These are phyloP conservation scores for Callipepla squamata DNA, from an alignment of 2,113 vertebrate genomes.

Conservation along the genomic window DNA sequence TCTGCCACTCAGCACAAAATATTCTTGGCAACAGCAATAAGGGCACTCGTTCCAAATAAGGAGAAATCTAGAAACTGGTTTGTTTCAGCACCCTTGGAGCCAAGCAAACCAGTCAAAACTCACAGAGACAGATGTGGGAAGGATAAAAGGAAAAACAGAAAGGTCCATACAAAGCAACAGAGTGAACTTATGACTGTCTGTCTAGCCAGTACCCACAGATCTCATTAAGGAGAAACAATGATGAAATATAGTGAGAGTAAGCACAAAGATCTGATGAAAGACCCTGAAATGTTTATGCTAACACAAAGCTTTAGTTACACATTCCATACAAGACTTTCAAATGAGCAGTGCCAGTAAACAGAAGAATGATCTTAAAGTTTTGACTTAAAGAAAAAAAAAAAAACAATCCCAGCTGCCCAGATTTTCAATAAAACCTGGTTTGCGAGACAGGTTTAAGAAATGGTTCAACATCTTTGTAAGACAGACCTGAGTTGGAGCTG, in stretches of 20 bases:
- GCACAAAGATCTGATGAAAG: neutral
- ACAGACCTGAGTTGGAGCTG: rapidly evolving
- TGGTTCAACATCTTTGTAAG: neutral
- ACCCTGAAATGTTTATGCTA: neutral
- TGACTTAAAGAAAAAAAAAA: neutral
- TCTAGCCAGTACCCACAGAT: neutral
- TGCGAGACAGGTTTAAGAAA: neutral
- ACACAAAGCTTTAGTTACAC: neutral
- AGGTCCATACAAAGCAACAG: neutral
- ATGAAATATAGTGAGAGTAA: neutral
- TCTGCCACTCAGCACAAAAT: neutral
- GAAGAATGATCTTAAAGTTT: neutral
- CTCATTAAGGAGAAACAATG: neutral
- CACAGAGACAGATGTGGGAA: rapidly evolving
- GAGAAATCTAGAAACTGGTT: neutral
- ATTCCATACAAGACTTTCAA: neutral
- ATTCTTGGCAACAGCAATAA: conserved; percentile 22
- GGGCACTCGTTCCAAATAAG: conserved; percentile 1
- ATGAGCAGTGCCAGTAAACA: neutral
- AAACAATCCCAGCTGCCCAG: rapidly evolving
- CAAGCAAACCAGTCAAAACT: neutral
- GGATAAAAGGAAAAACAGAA: neutral
- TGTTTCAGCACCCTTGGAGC: neutral
- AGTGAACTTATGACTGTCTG: conserved; percentile 38
- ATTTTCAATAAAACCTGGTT: neutral